Conservation (phyloP, 2,888 invertebrate species). For the Drosophila mayaguana region DNA sequence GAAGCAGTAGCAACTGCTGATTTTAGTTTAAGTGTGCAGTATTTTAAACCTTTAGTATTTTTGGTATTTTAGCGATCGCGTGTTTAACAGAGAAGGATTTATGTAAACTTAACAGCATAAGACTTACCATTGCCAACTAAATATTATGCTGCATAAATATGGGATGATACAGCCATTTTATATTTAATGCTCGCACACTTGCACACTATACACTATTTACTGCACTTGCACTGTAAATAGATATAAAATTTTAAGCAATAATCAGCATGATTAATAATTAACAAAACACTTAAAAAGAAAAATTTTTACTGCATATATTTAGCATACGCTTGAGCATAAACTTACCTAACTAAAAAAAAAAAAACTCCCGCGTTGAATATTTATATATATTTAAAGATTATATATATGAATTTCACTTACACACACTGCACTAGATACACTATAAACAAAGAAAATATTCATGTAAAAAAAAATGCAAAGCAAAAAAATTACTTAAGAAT, state of each 20-base stretch:
- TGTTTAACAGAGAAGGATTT: background rate
- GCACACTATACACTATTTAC: background rate
- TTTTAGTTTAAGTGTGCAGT: background rate
- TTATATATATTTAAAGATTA: no score
- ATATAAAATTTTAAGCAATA: background rate
- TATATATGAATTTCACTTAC: background rate
- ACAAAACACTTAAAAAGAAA: background rate
- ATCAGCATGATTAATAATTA: background rate
- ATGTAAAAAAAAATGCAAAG: no score
- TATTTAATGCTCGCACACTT: background rate
- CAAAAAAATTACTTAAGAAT: no score
- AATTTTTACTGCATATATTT: background rate
- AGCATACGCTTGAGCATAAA: background rate
- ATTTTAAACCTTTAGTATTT: background rate
- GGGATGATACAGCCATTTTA: background rate
- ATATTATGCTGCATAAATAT: background rate
- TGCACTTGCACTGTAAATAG: background rate
- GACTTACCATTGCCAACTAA: background rate
- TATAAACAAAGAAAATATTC: background rate
- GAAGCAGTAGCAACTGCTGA: background rate
- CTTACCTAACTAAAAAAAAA: slow-evolving; percentile 1
- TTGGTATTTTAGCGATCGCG: slow-evolving; percentile 9
- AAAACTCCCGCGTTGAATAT: background rate
- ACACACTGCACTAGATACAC: background rate
- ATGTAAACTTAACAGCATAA: background rate